Evolutionary conservation across 1,140 invertebrate genomes (phyloP), one percentile per base, ranked within the genome.

Genomic region (Coenobita brevimanus): DNA sequence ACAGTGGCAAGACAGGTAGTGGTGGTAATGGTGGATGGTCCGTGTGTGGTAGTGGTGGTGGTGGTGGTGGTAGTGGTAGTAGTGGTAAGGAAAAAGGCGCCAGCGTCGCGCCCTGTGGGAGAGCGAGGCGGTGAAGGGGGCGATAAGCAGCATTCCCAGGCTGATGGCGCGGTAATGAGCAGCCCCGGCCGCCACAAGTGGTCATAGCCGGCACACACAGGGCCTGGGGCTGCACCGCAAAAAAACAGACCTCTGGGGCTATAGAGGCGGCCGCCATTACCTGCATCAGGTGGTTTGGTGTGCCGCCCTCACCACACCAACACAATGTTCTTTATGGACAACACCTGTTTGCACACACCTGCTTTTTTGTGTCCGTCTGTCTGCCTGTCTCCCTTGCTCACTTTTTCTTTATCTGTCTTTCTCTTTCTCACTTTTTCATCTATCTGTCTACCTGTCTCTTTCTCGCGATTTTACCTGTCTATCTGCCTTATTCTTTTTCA

Each of bases 111-210:
- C n/a, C n/a, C n/a, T n/a, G n/a, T n/a, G n/a, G n/a, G n/a, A n/a
- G n/a, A n/a, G n/a, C n/a, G n/a, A n/a, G n/a, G n/a, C n/a, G n/a
- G 67, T 21, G 30, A 60, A 21, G 38, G 64, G 36, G 60, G n/a
- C 85, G 85, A 87, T 87, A 79, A 87, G 76, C 85, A 60, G 43
- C 85, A 87, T 87, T 87, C 76, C 62, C 85, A 87, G 76, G 75
- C 85, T 80, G 85, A 87, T 87, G 85, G 85, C 43, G 38, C 46
- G 62, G 85, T 87, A 87, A 87, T 87, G 85, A 87, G 76, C 75
- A 57, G 64, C n/a, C 38, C 62, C 27, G 67, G 43, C 21, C 54
- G 60, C 27, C 73, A 38, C 60, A 71, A 87, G 85, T 76, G 85
- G 43, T 87, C 85, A 41, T 87, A 36, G 62, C 76, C 75, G 46